Percentiles rank a stretch among this genome's conserved stretches.
These are phyloP conservation scores for Sesamia nonagrioides DNA, from an alignment of 1,140 invertebrate genomes.

Conservation along the genomic window DNA sequence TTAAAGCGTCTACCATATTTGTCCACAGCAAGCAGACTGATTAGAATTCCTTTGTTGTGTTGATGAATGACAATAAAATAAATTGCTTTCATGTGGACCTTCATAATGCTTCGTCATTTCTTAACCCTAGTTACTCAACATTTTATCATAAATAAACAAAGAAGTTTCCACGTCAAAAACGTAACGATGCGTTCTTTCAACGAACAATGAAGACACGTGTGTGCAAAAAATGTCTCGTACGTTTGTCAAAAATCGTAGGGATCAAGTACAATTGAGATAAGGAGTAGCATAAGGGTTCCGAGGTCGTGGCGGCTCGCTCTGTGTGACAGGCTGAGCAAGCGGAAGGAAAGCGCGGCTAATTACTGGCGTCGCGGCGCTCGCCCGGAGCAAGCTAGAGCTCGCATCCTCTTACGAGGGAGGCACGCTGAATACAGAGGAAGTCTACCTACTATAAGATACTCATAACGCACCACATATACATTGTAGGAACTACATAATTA, in stretches of 20 bases:
- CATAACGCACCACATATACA: conserved; percentile 32
- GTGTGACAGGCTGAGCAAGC: conserved; percentile 58
- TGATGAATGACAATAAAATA: conserved; percentile 55
- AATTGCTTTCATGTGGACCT: conserved; percentile 43
- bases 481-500: background rate
- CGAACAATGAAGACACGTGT: background rate
- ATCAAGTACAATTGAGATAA: conserved; percentile 4
- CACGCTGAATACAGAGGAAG: conserved; percentile 54
- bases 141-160: conserved; percentile 25
- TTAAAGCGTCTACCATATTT: conserved; percentile 48
- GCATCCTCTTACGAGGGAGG: conserved; percentile 51
- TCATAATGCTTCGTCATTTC: conserved; percentile 21
- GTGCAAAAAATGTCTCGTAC: background rate
- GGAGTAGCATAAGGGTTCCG: conserved; percentile 37
- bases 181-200: background rate
- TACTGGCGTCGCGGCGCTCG: conserved; percentile 75
- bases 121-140: conserved; percentile 2
- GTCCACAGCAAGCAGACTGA: conserved; percentile 54
- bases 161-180: background rate
- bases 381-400: conserved; percentile 62
- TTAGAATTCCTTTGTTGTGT: conserved; percentile 67
- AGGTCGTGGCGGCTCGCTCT: background rate
- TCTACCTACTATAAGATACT: conserved; percentile 46
- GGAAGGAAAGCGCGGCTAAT: conserved; percentile 83
- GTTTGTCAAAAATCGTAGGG: conserved; percentile 1